Conservation (phyloP, 1,140 invertebrate genomes). For the Calliphora vicina region DNA sequence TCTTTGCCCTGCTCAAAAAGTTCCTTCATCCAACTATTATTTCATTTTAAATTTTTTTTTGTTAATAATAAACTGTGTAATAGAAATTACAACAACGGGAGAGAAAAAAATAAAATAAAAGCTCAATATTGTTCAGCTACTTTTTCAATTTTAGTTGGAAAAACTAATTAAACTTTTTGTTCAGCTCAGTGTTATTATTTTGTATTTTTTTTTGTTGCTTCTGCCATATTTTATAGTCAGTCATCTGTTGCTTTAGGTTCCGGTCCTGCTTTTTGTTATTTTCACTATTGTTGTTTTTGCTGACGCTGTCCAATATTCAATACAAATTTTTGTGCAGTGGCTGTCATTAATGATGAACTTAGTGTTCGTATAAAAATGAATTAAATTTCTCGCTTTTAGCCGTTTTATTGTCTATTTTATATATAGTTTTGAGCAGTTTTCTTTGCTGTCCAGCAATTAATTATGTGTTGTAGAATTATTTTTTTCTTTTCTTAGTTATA, state of each 20-base stretch:
- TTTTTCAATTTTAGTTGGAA: conserved; percentile 27
- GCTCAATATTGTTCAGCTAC: not conserved
- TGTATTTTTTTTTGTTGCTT: not conserved
- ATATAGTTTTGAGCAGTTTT: not conserved
- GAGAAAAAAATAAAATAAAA: not conserved
- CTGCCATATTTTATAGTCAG: conserved; percentile 24
- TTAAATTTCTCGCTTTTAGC: not conserved
- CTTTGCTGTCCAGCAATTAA: not conserved
- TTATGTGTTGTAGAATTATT: not conserved
- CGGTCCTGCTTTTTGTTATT: not conserved
- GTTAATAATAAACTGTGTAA: conserved; percentile 14
- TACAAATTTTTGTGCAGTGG: not conserved
- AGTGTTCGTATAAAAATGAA: no score
- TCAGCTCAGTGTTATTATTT: no score
- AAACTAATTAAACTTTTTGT: conserved; percentile 34
- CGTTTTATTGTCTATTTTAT: not conserved
- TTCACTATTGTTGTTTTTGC: not conserved
- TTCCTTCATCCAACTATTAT: no score
- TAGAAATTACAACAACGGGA: not conserved
- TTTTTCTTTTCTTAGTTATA: not conserved
- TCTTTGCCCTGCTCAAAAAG: no score
- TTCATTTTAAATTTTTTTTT: not conserved
- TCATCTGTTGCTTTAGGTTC: conserved; percentile 29
- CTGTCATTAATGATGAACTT: not conserved
- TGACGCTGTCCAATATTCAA: conserved; percentile 2